phyloP scores from a whole-genome alignment of 2,888 invertebrate species.

The Megastigmus dorsalis region DNA sequence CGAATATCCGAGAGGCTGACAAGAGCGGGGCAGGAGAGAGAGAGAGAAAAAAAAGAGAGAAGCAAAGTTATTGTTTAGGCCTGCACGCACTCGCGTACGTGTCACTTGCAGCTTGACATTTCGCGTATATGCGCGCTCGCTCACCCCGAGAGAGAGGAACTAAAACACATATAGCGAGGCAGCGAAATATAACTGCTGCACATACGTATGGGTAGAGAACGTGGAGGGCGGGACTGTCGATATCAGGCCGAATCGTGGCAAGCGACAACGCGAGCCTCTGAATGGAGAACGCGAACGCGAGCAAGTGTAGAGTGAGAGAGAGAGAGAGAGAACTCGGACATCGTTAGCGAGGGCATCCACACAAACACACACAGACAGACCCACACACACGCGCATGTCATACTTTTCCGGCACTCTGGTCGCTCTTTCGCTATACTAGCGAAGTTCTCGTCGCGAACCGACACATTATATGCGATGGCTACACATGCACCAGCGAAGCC shows the following conservation, averaged over 20 bases:
- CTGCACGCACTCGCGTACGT: constrained; percentile 4
- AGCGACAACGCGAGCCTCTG: too few relatives aligned
- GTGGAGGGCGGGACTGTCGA: constrained; percentile 63
- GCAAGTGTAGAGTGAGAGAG: too few relatives aligned
- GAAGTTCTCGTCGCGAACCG: background rate
- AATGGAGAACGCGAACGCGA: constrained; percentile 60
- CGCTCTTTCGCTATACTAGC: background rate
- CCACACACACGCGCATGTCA: constrained; percentile 48
- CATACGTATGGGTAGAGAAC: background rate
- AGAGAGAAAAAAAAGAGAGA: constrained; percentile 44
- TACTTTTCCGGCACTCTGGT: constrained; percentile 16
- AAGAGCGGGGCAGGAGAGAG: constrained; percentile 29
- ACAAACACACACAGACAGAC: too few relatives aligned
- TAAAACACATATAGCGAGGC: background rate
- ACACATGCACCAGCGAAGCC: too few relatives aligned
- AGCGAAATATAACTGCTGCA: background rate
- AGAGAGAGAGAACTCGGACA: background rate
- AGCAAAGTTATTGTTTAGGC: constrained; percentile 50
- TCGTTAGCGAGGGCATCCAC: too few relatives aligned
- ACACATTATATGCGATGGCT: background rate
- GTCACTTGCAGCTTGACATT: constrained; percentile 47
- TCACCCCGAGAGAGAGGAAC: background rate
- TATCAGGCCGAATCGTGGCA: too few relatives aligned
- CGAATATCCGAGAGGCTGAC: constrained; percentile 17
- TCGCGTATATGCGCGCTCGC: background rate